Base-by-base conservation (phyloP, 2,113 vertebrate genomes). In the Nothoprocta pentlandii region DNA sequence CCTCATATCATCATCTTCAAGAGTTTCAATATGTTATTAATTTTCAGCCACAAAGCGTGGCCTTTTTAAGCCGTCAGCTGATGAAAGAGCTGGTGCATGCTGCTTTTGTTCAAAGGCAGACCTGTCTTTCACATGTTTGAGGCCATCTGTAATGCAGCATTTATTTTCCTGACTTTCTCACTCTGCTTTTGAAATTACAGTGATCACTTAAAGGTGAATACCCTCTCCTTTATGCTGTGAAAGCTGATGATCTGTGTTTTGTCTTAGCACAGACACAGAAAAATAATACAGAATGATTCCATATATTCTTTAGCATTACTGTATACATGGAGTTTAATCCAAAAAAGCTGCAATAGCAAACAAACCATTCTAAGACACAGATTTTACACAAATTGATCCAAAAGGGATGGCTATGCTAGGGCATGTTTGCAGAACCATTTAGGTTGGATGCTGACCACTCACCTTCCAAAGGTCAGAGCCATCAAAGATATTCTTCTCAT, bases 141-240 rank as follows among this genome's bases (percentile, higher is more conserved):
- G 85, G 51, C 7, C 10, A 59, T 85, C 93, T 80, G 17, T 46
- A 49, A 5, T 32, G 49, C 34, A 70, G 46, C 42, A 68, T 59
- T 85, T 85, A 63, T 80, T 94, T 90, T 88, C 56, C 79, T 41
- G 25, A 10, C 63, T 80, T 83, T 90, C 42, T 88, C 41, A 46
- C 56, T 82, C 71, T 91, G 42, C 5, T 86, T 90, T 88, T 94
- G 56, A 93, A 70, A 91, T 74, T 75, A 63, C 17, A 77, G 12
- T 28, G 23, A 73, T 17, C 26, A 28, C 42, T 93, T 80, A n/a
- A 74, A 39, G 34, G 47, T 80, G 79, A 73, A 69, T 47, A 36
- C 6, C 8, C 9, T 41, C 36, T 85, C 28, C 59, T 36, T 51
- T 2, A 3, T 36, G 12, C 73, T 22, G 75, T 80, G 46, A 80